Evolutionary conservation across 2,797 vertebrate genomes (phyloP).

Genomic region (Moxostoma hubbsi): DNA sequence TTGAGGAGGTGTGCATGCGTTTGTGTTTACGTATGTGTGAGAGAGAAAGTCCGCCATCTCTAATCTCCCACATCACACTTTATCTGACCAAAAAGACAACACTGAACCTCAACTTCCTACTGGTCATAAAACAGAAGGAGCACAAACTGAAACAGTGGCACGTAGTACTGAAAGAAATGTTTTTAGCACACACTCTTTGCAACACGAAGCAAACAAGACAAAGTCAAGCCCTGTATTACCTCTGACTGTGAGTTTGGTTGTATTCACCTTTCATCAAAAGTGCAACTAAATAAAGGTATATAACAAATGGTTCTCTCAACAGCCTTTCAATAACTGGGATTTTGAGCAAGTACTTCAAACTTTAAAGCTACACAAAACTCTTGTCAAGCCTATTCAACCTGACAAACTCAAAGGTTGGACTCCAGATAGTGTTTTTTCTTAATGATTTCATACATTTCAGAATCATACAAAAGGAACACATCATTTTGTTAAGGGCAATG

Average conservation of each 20-base stretch:
- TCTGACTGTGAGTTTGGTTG: conserved; percentile 57
- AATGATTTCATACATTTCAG: conserved; percentile 1
- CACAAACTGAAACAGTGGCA: background rate
- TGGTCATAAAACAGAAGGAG: conserved; percentile 8
- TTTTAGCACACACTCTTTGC: conserved; percentile 1
- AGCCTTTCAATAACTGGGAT: conserved; percentile 76
- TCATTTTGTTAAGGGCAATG: conserved; percentile 60
- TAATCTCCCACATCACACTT: conserved; percentile 2
- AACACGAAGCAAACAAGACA: conserved; percentile 6
- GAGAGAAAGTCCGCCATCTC: conserved; percentile 5
- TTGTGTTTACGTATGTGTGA: conserved; percentile 22
- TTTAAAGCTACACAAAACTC: conserved; percentile 53
- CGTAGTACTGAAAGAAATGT: background rate
- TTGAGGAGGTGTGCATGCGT: conserved; percentile 9
- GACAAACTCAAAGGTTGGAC: conserved; percentile 45
- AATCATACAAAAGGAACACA: background rate
- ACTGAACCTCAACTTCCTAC: background rate
- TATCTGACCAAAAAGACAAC: background rate
- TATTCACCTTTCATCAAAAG: background rate
- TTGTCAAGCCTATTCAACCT: background rate
- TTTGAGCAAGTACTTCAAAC: conserved; percentile 70
- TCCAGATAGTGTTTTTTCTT: background rate
- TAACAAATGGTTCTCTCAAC: conserved; percentile 53
- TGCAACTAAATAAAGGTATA: background rate
- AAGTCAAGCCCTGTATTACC: conserved; percentile 49